Base-by-base conservation (phyloP, 2,888 invertebrate species). In the Iphiclides podalirius region DNA sequence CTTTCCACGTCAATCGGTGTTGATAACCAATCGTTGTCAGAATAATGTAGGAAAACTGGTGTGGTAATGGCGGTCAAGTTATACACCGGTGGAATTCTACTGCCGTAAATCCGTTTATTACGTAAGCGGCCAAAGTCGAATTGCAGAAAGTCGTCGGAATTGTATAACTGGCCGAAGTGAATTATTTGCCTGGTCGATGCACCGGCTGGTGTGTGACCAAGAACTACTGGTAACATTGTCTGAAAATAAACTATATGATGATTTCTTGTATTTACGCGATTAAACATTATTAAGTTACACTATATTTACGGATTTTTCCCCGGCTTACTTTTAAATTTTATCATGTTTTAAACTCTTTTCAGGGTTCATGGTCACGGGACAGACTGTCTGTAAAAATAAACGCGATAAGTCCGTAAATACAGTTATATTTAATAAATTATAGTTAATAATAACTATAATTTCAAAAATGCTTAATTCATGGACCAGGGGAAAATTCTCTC, bases 1-100 rank as follows among this genome's bases (percentile, higher is more conserved):
- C 58, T 76, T 14, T 79, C 64, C 0, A 91, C 88, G 54, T 91
- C 90, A 14, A 62, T 58, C 0, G 79, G 79, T 8, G 84, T 73
- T 0, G 90, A 84, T 1, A 91, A 66, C 83, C 83, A 85, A 58
- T 91, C 91, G 31, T 90, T 85, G 16, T 88, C 84, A 4, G 84
- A 72, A 54, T 90, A 91, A 58, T 90, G 87, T 0, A 91, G 69
- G 52, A 81, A 85, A 4, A 90, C 68, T 0, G 91, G 91, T 1
- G 83, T 73, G 6, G 59, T 75, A 9, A 91, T 80, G 31, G 79
- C 78, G 6, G 58, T 67, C 8, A 91, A 64, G 52, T 90, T 75
- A 63, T 90, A 91, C 7, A 77, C 63, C 0, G 91, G 91, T 0
- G 91, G 90, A 23, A 59, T 75, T n/a, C 68, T 64, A 1, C 75